These are phyloP conservation scores for Panopea generosa DNA, from an alignment of 2,888 invertebrate species.

Conservation along the genomic window DNA sequence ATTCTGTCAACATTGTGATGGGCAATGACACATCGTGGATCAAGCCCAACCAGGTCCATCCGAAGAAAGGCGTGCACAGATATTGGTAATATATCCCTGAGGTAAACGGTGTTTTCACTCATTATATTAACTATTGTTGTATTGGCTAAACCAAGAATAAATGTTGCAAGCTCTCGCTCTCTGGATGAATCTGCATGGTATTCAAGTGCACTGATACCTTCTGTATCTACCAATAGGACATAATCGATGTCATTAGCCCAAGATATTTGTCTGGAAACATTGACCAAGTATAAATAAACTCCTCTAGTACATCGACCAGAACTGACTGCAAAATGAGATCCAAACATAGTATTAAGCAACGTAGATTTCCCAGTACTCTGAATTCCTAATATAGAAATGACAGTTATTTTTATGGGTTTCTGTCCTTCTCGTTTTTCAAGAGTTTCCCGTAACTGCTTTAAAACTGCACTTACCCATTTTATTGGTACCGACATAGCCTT, in stretches of 20 bases:
- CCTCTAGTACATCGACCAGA: slow-evolving; percentile 58
- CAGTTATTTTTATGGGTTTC: not conserved
- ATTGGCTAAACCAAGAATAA: slow-evolving; percentile 39
- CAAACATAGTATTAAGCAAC: slow-evolving; percentile 56
- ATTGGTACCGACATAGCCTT: slow-evolving; percentile 14
- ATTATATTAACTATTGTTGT: slow-evolving; percentile 29
- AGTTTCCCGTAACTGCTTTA: not conserved
- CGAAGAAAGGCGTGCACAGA: slow-evolving; percentile 29
- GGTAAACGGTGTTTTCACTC: slow-evolving; percentile 30
- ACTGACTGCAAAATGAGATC: slow-evolving; percentile 45
- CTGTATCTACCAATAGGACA: slow-evolving; percentile 42
- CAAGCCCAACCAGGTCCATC: slow-evolving; percentile 16
- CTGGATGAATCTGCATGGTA: not conserved
- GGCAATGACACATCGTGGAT: slow-evolving; percentile 26
- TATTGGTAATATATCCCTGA: slow-evolving; percentile 35
- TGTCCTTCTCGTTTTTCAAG: not conserved
- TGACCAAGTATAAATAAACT: slow-evolving; percentile 22
- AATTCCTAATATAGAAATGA: slow-evolving; percentile 30
- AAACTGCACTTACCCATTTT: not conserved
- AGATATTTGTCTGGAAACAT: not conserved
- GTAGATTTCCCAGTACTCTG: slow-evolving; percentile 63
- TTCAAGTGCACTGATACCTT: slow-evolving; percentile 42
- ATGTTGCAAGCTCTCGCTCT: slow-evolving; percentile 43
- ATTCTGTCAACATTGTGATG: slow-evolving; percentile 40
- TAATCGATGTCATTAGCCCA: slow-evolving; percentile 20